Base-by-base conservation (phyloP, 2,797 vertebrate genomes). In the Lithobates sylvaticus region DNA sequence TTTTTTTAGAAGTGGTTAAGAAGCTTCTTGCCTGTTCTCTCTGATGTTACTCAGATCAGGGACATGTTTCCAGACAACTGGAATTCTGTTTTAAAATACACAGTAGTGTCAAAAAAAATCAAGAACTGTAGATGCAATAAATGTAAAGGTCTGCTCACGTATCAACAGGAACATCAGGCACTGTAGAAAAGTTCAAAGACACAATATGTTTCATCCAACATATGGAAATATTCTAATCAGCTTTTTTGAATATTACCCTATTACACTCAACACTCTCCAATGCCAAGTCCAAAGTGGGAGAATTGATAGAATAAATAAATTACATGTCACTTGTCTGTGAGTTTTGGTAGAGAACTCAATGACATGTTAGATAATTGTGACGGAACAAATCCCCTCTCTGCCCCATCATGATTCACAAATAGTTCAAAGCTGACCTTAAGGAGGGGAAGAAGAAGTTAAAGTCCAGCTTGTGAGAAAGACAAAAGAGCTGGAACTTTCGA, bases 381-480 rank as follows among this genome's bases (percentile, higher is more conserved):
- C 47, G 39, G 80, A 82, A 82, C 67, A 79, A 61, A 42, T 71
- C 64, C 70, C 42, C 69, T 42, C 69, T 61, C 70, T 82, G 39
- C 70, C 36, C 70, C 34, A 72, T 82, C 80, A 82, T 15, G 50
- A 82, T 82, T 65, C 80, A 64, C 39, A 27, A 61, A 73, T 29
- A 73, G 70, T 82, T 82, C 80, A 82, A 82, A 82, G 70, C 58
- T 82, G 80, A 65, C 80, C 80, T 82, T 82, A 69, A 29, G 72
- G 70, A 42, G 65, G 65, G 65, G 65, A 74, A 82, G 61, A 74
- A 82, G 80, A 82, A 82, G 71, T 39, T 61, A 39, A 73, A 72
- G 80, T 71, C 80, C 70, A 73, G n/a, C 27, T 13, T 61, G 2
- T 71, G 29, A 82, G 72, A 65, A 65, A 82, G 80, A 82, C 80